These are phyloP conservation scores for Bombus superbus DNA, from an alignment of 1,140 invertebrate species.

Conservation along the genomic window DNA sequence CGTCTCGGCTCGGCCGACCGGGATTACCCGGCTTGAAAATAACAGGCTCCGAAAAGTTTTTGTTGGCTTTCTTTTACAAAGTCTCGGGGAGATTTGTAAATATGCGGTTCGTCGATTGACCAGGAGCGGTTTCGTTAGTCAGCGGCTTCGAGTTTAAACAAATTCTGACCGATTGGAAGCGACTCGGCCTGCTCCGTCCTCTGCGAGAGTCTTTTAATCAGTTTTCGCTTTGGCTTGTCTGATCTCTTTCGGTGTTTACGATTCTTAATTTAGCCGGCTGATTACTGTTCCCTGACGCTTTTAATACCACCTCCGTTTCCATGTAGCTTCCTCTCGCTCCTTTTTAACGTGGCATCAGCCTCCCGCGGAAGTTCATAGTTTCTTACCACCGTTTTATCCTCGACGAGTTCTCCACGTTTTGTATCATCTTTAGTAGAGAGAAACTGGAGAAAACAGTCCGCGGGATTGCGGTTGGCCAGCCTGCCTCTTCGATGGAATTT, in stretches of 20 bases:
- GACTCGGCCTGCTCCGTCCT: not conserved
- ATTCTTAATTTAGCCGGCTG: conserved; percentile 46
- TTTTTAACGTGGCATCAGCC: not conserved
- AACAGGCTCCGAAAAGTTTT: conserved; percentile 7
- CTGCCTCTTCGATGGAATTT: not conserved
- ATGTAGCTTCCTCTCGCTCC: not conserved
- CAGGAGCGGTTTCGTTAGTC: conserved; percentile 36
- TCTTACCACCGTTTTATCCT: not conserved
- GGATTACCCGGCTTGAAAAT: conserved; percentile 20
- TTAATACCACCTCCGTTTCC: conserved; percentile 21
- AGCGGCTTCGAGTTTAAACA: conserved; percentile 20
- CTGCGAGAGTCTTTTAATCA: conserved; percentile 36
- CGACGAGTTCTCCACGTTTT: not conserved
- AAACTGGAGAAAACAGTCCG: not conserved
- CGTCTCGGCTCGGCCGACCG: not conserved
- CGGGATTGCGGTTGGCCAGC: not conserved
- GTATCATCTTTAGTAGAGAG: conserved; percentile 1
- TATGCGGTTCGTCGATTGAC: conserved; percentile 45
- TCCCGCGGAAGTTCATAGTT: not conserved
- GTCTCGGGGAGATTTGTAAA: conserved; percentile 35
- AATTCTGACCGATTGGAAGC: conserved; percentile 32
- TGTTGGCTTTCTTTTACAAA: conserved; percentile 9
- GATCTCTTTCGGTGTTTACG: conserved; percentile 32
- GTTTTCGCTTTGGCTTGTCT: conserved; percentile 34
- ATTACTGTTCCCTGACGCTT: conserved; percentile 33